phyloP scores from a whole-genome alignment of 2,797 vertebrate genomes.

The Lepilemur ruficaudatus region DNA sequence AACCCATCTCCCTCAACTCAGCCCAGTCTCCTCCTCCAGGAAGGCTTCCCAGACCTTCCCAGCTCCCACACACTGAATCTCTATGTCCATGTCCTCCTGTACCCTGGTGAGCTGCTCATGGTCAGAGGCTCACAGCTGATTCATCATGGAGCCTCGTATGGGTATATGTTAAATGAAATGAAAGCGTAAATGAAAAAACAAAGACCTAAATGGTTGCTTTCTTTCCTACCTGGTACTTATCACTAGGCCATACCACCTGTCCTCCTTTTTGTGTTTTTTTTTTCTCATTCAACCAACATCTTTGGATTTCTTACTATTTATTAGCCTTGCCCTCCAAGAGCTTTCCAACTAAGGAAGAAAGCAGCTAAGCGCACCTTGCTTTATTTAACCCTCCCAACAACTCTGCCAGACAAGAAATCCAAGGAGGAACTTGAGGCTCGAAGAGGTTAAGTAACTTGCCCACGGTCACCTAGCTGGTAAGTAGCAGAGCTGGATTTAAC shows the following conservation, averaged over 20 bases:
- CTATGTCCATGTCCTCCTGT: background rate
- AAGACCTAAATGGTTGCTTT: background rate
- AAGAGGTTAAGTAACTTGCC: slow-evolving; percentile 38
- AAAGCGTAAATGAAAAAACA: background rate
- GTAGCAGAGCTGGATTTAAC: slow-evolving; percentile 37
- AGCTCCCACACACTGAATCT: background rate
- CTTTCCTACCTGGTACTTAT: background rate
- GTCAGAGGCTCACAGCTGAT: background rate
- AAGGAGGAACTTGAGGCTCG: slow-evolving; percentile 43
- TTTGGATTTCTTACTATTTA: slow-evolving; percentile 13
- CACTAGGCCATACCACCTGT: background rate
- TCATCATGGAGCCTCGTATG: background rate
- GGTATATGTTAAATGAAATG: background rate
- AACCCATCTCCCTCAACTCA: background rate
- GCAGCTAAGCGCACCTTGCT: background rate
- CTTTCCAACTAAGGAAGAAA: background rate
- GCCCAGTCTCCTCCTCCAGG: background rate
- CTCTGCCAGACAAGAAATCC: slow-evolving; percentile 41
- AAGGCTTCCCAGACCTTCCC: background rate
- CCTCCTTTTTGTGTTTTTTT: background rate
- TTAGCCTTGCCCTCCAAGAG: background rate
- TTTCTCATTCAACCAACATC: background rate
- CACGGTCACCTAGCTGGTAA: slow-evolving; percentile 19
- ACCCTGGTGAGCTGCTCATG: background rate
- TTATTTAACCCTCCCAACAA: slow-evolving; percentile 29